Evolutionary conservation across 2,797 vertebrate genomes (phyloP).

Genomic region (Rhinogobio ventralis): DNA sequence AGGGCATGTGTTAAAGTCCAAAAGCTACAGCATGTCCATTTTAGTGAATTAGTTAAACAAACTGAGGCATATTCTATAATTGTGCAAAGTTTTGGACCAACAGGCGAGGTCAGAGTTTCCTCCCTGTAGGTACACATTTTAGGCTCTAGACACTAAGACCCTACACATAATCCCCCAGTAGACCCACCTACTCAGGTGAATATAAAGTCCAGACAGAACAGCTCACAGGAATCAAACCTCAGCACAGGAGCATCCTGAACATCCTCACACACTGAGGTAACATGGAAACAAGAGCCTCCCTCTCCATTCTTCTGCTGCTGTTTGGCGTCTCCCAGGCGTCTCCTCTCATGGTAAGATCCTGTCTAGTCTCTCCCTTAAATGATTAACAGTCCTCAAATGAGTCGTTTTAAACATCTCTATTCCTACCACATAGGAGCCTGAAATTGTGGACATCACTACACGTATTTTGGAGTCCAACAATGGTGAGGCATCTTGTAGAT

Average conservation of each 20-base stretch:
- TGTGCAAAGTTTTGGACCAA: neutral
- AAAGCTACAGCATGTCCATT: neutral
- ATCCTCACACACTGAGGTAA: slow-evolving; percentile 42
- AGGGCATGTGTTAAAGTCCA: no score
- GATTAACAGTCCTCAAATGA: slow-evolving; percentile 9
- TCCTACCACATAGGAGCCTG: neutral
- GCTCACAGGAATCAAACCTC: slow-evolving; percentile 14
- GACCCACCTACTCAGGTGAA: no score
- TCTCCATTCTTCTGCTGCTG: slow-evolving; percentile 51
- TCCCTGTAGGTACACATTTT: no score
- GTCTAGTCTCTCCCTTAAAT: neutral
- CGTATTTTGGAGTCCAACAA: slow-evolving; percentile 56
- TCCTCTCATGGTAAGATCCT: slow-evolving; percentile 15
- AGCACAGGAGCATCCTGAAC: slow-evolving; percentile 1
- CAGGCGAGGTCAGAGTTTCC: no score
- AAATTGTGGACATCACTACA: slow-evolving; percentile 45
- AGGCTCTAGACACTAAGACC: no score
- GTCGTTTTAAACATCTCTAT: neutral
- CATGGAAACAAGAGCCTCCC: slow-evolving; percentile 50
- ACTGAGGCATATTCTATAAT: neutral
- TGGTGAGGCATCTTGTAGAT: slow-evolving; percentile 16
- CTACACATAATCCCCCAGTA: no score
- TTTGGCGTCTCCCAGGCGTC: slow-evolving; percentile 44
- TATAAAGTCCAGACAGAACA: slow-evolving; percentile 12
- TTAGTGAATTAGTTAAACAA: neutral